Percentiles rank a stretch among this genome's conserved stretches.
phyloP scores from a whole-genome alignment of 1,140 invertebrate species.

The Drosophila malerkotliana region DNA sequence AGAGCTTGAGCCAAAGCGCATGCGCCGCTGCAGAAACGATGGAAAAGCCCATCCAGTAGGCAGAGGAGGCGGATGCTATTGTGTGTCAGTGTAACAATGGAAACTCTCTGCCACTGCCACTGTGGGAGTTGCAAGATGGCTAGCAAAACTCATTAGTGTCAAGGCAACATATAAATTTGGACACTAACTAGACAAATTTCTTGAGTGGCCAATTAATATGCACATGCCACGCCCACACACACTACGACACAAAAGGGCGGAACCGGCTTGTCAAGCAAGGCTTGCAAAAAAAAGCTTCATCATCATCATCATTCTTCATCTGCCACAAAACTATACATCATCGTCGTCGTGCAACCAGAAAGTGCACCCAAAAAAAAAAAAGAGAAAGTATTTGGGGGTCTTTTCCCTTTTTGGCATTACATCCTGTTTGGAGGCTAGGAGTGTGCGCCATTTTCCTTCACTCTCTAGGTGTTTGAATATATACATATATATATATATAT shows the following conservation, averaged over 20 bases:
- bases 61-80: constrained; percentile 20
- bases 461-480: constrained; percentile 21
- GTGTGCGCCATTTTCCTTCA: constrained; percentile 17
- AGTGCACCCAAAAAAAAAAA: constrained; percentile 32
- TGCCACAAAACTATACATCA: constrained; percentile 17
- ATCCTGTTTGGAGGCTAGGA: constrained; percentile 28
- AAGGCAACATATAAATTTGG: constrained; percentile 72
- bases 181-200: constrained; percentile 63
- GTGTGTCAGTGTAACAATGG: constrained; percentile 80
- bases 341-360: constrained; percentile 39
- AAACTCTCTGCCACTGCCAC: constrained; percentile 11
- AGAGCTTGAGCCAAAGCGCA: constrained; percentile 50
- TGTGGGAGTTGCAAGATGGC: constrained; percentile 35
- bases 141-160: constrained; percentile 63
- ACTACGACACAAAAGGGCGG: neutral
- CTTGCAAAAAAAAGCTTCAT: constrained; percentile 8
- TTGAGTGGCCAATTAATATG: constrained; percentile 68
- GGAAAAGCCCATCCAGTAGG: constrained; percentile 41
- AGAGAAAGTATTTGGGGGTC: constrained; percentile 58
- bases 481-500: neutral
- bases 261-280: constrained; percentile 6
- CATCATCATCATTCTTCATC: constrained; percentile 18
- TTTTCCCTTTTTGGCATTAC: constrained; percentile 16
- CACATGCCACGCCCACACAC: constrained; percentile 59
- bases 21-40: constrained; percentile 62